Conservation (phyloP, 2,888 invertebrate genomes). For the Cyrtodaria siliqua region DNA sequence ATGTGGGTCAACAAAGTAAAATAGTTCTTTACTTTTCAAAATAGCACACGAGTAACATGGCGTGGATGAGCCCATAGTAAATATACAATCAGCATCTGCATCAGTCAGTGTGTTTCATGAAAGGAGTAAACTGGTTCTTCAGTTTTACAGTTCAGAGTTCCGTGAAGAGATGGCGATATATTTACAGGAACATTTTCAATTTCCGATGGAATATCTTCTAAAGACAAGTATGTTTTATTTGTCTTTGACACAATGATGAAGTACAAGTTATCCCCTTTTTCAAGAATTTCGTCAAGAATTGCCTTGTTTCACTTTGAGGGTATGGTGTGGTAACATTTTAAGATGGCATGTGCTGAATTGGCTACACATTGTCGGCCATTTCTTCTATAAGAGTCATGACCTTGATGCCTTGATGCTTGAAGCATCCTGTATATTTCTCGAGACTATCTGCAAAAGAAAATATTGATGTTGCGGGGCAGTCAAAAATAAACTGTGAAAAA, state of each 20-base stretch:
- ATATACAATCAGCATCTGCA: neutral
- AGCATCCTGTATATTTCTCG: too few species aligned
- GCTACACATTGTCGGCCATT: conserved; percentile 25
- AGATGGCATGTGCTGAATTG: too few species aligned
- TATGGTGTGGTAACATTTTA: too few species aligned
- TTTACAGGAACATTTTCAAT: too few species aligned
- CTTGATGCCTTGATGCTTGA: conserved; percentile 17
- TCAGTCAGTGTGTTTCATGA: neutral
- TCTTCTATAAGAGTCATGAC: conserved; percentile 2
- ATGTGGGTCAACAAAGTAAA: neutral
- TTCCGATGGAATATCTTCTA: conserved; percentile 12
- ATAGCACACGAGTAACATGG: neutral
- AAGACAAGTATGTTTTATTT: conserved; percentile 16
- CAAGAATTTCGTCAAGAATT: too few species aligned
- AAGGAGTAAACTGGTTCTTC: conserved; percentile 2
- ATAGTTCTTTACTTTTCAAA: neutral
- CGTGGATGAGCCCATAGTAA: neutral
- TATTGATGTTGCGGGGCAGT: too few species aligned
- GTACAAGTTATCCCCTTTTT: too few species aligned
- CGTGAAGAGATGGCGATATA: neutral
- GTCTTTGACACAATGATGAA: too few species aligned
- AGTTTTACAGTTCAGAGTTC: conserved; percentile 3
- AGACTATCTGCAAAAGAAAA: too few species aligned
- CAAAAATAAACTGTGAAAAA: too few species aligned
- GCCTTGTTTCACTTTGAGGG: too few species aligned